A percentile compares a stretch with the other conserved stretches of the same genome.
Evolutionary conservation across 2,113 vertebrate species (phyloP).

Genomic region (Callipepla squamata): DNA sequence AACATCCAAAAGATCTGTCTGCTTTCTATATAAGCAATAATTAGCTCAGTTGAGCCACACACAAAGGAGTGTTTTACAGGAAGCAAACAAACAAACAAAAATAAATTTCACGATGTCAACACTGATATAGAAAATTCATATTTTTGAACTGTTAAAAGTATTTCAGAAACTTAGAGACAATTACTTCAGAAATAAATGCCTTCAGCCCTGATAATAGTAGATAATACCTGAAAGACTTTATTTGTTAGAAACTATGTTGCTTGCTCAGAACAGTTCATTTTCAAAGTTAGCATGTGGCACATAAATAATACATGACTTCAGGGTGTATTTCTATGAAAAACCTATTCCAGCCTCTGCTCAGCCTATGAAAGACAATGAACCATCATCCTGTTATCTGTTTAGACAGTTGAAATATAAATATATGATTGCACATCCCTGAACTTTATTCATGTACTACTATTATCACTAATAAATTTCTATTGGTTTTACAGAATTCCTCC

Average conservation of each 20-base stretch:
- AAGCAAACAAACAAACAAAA: background rate
- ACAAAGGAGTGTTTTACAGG: background rate
- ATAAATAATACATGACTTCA: conserved; percentile 34
- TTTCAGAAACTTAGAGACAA: background rate
- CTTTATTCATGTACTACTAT: background rate
- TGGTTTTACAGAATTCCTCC: background rate
- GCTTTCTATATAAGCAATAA: background rate
- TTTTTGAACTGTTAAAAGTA: conserved; percentile 24
- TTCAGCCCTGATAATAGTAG: background rate
- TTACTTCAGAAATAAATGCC: conserved; percentile 17
- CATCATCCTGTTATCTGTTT: background rate
- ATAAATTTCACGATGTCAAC: background rate
- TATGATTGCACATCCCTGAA: background rate
- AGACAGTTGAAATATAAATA: conserved; percentile 19
- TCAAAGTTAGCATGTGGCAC: background rate
- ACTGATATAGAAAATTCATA: background rate
- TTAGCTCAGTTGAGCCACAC: background rate
- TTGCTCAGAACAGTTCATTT: background rate
- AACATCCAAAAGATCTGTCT: background rate
- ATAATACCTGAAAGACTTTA: conserved; percentile 2
- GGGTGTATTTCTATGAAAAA: background rate
- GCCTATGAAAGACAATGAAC: background rate
- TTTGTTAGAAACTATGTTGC: background rate
- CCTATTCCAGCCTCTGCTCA: background rate
- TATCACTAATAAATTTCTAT: background rate